phyloP scores from a whole-genome alignment of 2,888 invertebrate genomes.

The Drosophila cracens region DNA sequence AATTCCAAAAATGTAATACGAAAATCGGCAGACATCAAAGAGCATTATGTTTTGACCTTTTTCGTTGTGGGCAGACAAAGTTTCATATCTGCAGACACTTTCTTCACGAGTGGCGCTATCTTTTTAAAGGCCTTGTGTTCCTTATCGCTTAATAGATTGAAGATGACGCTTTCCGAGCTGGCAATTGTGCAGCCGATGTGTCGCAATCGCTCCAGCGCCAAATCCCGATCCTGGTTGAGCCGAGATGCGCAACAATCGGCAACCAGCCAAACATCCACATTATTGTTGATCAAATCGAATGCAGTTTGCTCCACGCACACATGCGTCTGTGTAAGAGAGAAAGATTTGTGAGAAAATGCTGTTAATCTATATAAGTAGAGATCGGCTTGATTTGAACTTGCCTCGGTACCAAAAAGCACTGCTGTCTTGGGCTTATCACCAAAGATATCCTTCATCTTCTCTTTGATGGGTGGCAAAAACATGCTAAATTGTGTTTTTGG shows the following conservation, averaged over 20 bases:
- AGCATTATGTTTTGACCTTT: slow-evolving; percentile 21
- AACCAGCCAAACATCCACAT: slow-evolving; percentile 89
- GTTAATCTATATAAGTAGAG: neutral
- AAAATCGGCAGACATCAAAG: slow-evolving; percentile 34
- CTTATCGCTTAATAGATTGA: slow-evolving; percentile 90
- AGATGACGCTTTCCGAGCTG: slow-evolving; percentile 91
- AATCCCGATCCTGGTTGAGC: slow-evolving; percentile 88
- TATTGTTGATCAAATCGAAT: slow-evolving; percentile 87
- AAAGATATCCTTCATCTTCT: slow-evolving; percentile 86
- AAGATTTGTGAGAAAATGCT: neutral
- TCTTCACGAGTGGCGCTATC: slow-evolving; percentile 88
- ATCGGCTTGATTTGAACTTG: slow-evolving; percentile 60
- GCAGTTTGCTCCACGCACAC: slow-evolving; percentile 93
- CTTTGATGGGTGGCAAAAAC: slow-evolving; percentile 88
- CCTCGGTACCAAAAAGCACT: slow-evolving; percentile 89
- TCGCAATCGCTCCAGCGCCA: slow-evolving; percentile 90
- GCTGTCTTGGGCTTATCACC: slow-evolving; percentile 86
- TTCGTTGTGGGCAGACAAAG: slow-evolving; percentile 53
- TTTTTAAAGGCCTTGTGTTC: slow-evolving; percentile 90
- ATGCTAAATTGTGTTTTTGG: slow-evolving; percentile 92
- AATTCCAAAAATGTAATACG: slow-evolving; percentile 36
- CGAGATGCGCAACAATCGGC: slow-evolving; percentile 92
- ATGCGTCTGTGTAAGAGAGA: slow-evolving; percentile 87
- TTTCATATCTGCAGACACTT: slow-evolving; percentile 81
- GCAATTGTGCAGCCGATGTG: slow-evolving; percentile 91